These are phyloP conservation scores for Dasyprocta punctata DNA, from an alignment of 2,113 vertebrate species.

Conservation along the genomic window DNA sequence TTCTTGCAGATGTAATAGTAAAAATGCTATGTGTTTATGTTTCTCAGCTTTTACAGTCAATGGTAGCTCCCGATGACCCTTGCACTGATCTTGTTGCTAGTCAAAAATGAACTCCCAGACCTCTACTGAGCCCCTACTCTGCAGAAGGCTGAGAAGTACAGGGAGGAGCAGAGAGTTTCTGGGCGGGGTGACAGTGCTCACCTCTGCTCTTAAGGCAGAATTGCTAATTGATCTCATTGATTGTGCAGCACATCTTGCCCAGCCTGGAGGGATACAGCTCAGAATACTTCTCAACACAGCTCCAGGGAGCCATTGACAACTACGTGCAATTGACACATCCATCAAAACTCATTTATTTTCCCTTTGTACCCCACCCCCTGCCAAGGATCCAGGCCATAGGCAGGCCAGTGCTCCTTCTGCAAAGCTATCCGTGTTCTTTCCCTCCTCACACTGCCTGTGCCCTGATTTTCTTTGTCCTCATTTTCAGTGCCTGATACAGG, in stretches of 20 bases:
- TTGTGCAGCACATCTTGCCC: neutral
- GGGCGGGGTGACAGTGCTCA: neutral
- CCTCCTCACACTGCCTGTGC: slow-evolving; percentile 29
- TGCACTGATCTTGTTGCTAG: slow-evolving; percentile 14
- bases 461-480: slow-evolving; percentile 77
- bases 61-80: neutral
- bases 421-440: slow-evolving; percentile 45
- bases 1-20: neutral
- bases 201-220: neutral
- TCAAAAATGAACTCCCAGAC: neutral
- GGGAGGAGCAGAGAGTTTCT: neutral
- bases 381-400: slow-evolving; percentile 41
- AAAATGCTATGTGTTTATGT: neutral
- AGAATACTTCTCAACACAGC: neutral
- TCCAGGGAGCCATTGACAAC: neutral
- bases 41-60: neutral
- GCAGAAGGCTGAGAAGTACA: neutral
- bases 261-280: neutral
- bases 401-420: slow-evolving; percentile 33
- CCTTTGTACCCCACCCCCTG: neutral
- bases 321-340: neutral
- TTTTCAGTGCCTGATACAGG: slow-evolving; percentile 65
- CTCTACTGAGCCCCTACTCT: neutral
- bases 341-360: neutral
- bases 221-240: neutral